These are phyloP conservation scores for Globia sparganii DNA, from an alignment of 2,888 invertebrate species.

Conservation along the genomic window DNA sequence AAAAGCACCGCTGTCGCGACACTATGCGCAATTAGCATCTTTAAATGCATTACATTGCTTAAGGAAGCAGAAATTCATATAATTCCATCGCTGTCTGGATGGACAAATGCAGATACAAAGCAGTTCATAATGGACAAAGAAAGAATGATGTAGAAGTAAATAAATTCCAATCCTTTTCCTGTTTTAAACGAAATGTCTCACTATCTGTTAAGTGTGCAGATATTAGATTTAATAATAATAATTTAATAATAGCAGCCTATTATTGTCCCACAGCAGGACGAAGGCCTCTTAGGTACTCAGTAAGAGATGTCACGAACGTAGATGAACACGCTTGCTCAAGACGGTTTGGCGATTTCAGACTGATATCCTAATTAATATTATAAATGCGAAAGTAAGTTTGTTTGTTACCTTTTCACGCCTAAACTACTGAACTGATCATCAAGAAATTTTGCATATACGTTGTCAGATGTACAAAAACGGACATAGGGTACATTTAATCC, in stretches of 20 bases:
- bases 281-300: background rate
- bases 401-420: too few species aligned
- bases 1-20: background rate
- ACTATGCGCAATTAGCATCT: slow-evolving; percentile 5
- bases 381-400: too few species aligned
- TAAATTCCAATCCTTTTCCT: background rate
- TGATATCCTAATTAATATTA: too few species aligned
- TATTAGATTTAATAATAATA: background rate
- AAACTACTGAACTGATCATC: too few species aligned
- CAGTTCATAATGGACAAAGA: background rate
- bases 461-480: too few species aligned
- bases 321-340: too few species aligned
- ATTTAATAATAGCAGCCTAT: background rate
- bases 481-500: too few species aligned
- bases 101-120: background rate
- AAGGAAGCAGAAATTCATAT: background rate
- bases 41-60: slow-evolving; percentile 14
- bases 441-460: too few species aligned
- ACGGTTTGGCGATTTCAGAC: background rate
- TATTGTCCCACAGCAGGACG: background rate
- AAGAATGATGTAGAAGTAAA: background rate
- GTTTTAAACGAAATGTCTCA: background rate
- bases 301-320: background rate
- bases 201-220: background rate
- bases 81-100: background rate